Evolutionary conservation across 2,113 vertebrate genomes (phyloP).

Genomic region (Alethe castanea): DNA sequence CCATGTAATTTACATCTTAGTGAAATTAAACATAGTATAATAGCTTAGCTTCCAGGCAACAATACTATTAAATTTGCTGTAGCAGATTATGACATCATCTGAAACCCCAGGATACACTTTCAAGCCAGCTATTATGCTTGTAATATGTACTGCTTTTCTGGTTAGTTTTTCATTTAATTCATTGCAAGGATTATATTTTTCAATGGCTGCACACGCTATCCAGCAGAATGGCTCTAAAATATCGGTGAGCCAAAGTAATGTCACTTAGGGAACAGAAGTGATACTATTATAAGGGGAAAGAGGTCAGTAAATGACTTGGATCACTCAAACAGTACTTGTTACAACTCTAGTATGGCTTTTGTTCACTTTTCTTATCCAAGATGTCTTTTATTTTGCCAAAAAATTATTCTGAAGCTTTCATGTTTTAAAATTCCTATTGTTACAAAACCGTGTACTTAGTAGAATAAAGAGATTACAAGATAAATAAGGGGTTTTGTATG

Average conservation of each 20-base stretch:
- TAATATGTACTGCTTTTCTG: slow-evolving; percentile 66
- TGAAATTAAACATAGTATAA: slow-evolving; percentile 79
- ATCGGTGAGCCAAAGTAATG: slow-evolving; percentile 11
- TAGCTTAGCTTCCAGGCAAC: slow-evolving; percentile 77
- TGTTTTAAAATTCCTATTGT: background rate
- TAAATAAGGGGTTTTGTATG: background rate
- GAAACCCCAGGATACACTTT: slow-evolving; percentile 75
- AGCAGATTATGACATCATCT: slow-evolving; percentile 80
- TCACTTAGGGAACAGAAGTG: background rate
- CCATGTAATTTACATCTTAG: slow-evolving; percentile 79
- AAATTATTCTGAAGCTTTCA: background rate
- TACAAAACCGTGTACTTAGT: background rate
- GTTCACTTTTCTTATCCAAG: background rate
- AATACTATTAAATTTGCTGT: slow-evolving; percentile 74
- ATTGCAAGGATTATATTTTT: slow-evolving; percentile 54
- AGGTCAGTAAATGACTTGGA: background rate
- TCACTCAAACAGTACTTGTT: background rate
- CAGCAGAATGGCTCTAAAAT: background rate
- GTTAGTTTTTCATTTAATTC: slow-evolving; percentile 73
- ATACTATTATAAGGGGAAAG: background rate
- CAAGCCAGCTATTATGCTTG: slow-evolving; percentile 60
- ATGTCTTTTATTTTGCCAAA: background rate
- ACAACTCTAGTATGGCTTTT: background rate
- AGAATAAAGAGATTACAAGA: background rate
- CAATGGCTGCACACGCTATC: background rate